Evolutionary conservation across 2,797 vertebrate genomes (phyloP).

Genomic region (Thaleichthys pacificus): DNA sequence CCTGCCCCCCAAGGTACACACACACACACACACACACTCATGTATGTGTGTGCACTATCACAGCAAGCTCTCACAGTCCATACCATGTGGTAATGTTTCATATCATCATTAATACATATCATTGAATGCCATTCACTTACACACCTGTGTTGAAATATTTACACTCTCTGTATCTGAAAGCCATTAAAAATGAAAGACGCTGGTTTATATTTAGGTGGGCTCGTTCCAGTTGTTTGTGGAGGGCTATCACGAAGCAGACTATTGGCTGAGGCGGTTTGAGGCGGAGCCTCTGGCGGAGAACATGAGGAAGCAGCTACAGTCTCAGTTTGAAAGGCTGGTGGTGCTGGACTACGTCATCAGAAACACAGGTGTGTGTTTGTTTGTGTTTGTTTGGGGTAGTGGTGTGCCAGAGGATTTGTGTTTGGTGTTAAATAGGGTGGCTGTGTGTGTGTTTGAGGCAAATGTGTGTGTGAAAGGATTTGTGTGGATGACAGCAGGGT

Average conservation of each 20-base stretch:
- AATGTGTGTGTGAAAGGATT: not conserved
- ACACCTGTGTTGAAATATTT: too few relatives aligned
- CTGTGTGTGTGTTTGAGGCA: conserved; percentile 9
- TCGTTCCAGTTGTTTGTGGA: conserved; percentile 98
- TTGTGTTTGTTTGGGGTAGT: too few relatives aligned
- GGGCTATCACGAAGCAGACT: conserved; percentile 92
- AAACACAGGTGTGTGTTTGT: conserved; percentile 85
- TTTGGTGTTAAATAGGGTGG: not conserved
- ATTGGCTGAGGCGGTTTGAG: conserved; percentile 96
- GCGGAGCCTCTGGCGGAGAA: conserved; percentile 95
- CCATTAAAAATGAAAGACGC: not conserved
- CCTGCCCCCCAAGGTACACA: conserved; percentile 91
- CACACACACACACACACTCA: not conserved
- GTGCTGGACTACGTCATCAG: conserved; percentile 95
- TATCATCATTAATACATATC: too few relatives aligned
- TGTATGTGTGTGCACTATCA: not conserved
- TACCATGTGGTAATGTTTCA: not conserved
- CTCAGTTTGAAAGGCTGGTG: conserved; percentile 93
- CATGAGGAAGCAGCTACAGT: conserved; percentile 95
- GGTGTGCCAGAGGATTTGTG: not conserved
- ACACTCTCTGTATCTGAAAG: too few relatives aligned
- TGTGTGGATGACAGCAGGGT: not conserved
- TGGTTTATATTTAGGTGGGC: conserved; percentile 78
- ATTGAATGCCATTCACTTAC: too few relatives aligned
- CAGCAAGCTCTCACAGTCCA: too few relatives aligned